Conservation (phyloP, 2,113 vertebrate species). For the Puntigrus tetrazona region DNA sequence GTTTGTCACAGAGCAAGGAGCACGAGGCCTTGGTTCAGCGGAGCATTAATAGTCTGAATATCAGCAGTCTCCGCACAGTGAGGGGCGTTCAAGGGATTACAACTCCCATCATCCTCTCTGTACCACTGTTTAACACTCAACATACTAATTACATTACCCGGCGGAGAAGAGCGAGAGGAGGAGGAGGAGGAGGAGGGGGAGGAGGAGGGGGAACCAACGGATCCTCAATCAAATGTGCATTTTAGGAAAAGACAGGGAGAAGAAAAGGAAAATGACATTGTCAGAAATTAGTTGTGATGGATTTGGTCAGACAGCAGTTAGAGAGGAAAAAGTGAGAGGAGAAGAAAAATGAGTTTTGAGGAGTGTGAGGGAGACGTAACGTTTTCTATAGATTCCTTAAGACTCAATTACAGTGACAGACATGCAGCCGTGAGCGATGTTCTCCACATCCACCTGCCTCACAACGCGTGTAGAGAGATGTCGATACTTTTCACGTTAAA, state of each 20-base stretch:
- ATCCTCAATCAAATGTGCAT: constrained; percentile 27
- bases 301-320: constrained; percentile 36
- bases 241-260: constrained; percentile 25
- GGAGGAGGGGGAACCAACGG: background rate
- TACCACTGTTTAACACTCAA: constrained; percentile 46
- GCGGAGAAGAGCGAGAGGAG: background rate
- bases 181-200: background rate
- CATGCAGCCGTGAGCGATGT: constrained; percentile 14
- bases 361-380: background rate
- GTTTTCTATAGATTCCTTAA: constrained; percentile 38
- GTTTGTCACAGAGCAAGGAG: constrained; percentile 51
- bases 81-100: constrained; percentile 52
- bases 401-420: constrained; percentile 40
- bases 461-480: background rate
- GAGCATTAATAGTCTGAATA: constrained; percentile 59
- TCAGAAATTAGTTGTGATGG: constrained; percentile 47
- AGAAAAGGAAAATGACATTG: constrained; percentile 21
- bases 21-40: constrained; percentile 53
- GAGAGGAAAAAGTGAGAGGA: constrained; percentile 13
- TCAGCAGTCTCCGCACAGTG: constrained; percentile 44
- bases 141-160: constrained; percentile 52
- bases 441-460: background rate
- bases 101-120: constrained; percentile 50
- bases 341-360: constrained; percentile 33
- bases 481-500: background rate